Conservation (phyloP, 1,140 invertebrate genomes). For the Euglossa dilemma region DNA sequence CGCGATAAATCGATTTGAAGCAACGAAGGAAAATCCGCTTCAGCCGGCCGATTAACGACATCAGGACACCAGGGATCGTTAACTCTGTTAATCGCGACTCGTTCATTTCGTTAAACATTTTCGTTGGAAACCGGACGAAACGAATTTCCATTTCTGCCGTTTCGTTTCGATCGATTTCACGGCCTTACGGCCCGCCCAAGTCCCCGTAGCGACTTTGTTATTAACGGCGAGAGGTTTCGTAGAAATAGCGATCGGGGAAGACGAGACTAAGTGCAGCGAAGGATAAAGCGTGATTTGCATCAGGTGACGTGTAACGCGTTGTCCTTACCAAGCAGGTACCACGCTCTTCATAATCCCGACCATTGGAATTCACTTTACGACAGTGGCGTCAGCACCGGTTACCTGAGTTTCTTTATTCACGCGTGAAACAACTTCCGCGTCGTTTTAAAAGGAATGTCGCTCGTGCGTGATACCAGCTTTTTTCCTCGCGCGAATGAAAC, state of each 20-base stretch:
- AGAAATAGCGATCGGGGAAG: not conserved
- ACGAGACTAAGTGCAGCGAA: not conserved
- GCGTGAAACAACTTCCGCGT: constrained; percentile 41
- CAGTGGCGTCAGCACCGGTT: not conserved
- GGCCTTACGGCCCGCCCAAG: not conserved
- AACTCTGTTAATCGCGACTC: not conserved
- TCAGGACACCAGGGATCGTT: not conserved
- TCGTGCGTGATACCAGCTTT: not conserved
- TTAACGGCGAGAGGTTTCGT: not conserved
- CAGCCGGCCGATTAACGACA: not conserved
- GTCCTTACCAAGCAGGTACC: constrained; percentile 5
- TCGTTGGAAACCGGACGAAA: constrained; percentile 7
- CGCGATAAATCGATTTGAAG: not conserved
- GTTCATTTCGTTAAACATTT: too few species aligned
- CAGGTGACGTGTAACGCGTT: constrained; percentile 27
- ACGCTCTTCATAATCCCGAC: constrained; percentile 13
- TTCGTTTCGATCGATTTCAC: constrained; percentile 4
- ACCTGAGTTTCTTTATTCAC: constrained; percentile 24
- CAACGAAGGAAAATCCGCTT: not conserved
- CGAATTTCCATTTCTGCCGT: constrained; percentile 21
- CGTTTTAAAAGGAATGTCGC: not conserved
- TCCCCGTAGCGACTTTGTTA: not conserved
- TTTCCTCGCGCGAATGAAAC: not conserved
- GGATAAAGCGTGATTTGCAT: constrained; percentile 32
- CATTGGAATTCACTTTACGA: constrained; percentile 37